Base-by-base conservation (phyloP, 1,140 invertebrate species). In the Achroia grisella region DNA sequence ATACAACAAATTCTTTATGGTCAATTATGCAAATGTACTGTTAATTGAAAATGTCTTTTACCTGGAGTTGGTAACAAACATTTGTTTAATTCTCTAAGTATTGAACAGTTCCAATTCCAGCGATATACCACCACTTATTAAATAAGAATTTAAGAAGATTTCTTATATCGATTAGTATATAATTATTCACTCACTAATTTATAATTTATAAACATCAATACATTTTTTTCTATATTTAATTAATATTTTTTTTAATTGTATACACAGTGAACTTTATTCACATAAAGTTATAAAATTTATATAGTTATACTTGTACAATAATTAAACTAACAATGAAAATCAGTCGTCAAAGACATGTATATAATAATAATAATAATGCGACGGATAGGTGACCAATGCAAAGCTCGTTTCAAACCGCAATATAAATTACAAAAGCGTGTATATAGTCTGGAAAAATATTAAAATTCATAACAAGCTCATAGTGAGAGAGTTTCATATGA, bases 181-280 rank as follows among this genome's bases (percentile, higher is more conserved):
- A 48, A 60, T 63, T 66, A 58, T 57, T 59, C 44, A 53, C 44
- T 64, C 50, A 57, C 56, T 71, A 66, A 63, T 63, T 23, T 60
- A 60, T 71, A 66, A 63, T 63, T 23, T 60, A 60, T 64, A 71
- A 72, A 82, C 78, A 80, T 72, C 76, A 68, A 82, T 79, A 82
- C 65, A 71, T 56, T 46, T 61, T 56, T 53, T 31, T 52, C 44
- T 56, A 48, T 33, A 37, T 30, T 39, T 37, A 33, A 42, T 23
- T 48, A 40, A 55, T 57, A 57, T 46, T 61, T 56, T 74, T 64
- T 75, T 71, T 63, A 73, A 41, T 71, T 79, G 75, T 83, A 80
- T 79, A 80, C 76, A 75, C 62, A 68, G 51, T 74, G 64, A 71
- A 74, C 53, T 64, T 61, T 55, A 48, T 61, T 64, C 62, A 72